These are phyloP conservation scores for Philonicus albiceps DNA, from an alignment of 2,888 invertebrate genomes.

Conservation along the genomic window DNA sequence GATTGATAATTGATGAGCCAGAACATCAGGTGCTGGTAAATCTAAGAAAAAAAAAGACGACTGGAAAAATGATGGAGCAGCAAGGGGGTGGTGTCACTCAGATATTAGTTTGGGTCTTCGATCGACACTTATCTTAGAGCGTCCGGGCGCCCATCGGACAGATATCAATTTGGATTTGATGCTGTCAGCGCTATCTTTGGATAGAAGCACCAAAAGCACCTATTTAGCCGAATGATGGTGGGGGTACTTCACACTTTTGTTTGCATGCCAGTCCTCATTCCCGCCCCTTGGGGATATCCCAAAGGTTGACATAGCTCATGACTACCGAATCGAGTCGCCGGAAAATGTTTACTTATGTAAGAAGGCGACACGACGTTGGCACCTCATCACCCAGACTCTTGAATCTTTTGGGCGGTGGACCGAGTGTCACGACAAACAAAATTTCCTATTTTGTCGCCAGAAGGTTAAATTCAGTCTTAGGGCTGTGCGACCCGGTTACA, in stretches of 20 bases:
- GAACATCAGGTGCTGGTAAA: constrained; percentile 23
- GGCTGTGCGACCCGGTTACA: not conserved
- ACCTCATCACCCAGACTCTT: not conserved
- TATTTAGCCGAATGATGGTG: not conserved
- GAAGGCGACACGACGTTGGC: not conserved
- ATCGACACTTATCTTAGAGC: not conserved
- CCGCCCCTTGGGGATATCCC: not conserved
- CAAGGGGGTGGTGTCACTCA: not conserved
- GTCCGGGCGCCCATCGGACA: constrained; percentile 32
- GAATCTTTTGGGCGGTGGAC: not conserved
- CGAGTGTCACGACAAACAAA: not conserved
- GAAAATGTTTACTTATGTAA: constrained; percentile 23
- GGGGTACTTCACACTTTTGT: constrained; percentile 12
- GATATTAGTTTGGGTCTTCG: not conserved
- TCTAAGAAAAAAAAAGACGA: not conserved
- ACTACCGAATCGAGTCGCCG: not conserved
- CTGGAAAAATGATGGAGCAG: not conserved
- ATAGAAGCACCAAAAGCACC: not conserved
- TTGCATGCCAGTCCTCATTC: not conserved
- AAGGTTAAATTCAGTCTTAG: constrained; percentile 3
- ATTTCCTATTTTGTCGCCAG: not conserved
- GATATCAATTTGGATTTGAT: constrained; percentile 46
- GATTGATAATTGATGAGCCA: constrained; percentile 30
- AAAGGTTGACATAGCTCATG: not conserved
- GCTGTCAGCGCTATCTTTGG: constrained; percentile 38